Conservation (phyloP, 2,113 vertebrate genomes). For the Choloepus hoffmanni region DNA sequence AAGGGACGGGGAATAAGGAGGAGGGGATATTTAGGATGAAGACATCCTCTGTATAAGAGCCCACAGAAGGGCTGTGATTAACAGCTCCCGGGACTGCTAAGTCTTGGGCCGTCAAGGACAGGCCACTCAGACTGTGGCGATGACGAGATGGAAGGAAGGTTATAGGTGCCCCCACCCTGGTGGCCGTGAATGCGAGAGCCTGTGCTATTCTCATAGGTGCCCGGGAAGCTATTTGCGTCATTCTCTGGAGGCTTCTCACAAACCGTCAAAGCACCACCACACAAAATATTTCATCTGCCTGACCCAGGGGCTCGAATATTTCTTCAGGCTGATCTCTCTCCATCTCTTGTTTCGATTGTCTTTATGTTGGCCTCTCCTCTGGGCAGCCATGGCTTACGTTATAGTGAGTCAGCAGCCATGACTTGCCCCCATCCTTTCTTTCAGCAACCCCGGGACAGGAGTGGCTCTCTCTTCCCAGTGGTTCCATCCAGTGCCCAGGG, state of each 20-base stretch:
- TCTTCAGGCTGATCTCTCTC: not conserved
- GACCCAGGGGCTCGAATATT: fast-evolving
- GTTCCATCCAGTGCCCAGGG: too few species aligned
- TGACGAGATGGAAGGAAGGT: not conserved
- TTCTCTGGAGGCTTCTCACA: not conserved
- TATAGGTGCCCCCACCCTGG: not conserved
- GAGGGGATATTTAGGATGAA: not conserved
- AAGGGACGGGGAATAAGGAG: not conserved
- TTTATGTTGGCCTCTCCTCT: not conserved
- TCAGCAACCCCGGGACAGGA: too few species aligned
- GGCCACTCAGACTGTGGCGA: not conserved
- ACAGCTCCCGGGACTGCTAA: not conserved
- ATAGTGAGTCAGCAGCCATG: not conserved
- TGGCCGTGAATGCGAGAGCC: not conserved
- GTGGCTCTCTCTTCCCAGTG: not conserved
- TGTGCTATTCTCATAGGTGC: not conserved
- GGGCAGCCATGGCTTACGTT: not conserved
- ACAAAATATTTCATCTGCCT: not conserved
- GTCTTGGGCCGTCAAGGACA: not conserved
- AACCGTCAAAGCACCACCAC: not conserved
- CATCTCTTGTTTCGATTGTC: not conserved
- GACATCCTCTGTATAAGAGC: not conserved
- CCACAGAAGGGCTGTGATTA: not conserved
- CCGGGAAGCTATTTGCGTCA: not conserved
- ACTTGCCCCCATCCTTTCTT: not conserved